phyloP scores from a whole-genome alignment of 2,113 vertebrate genomes.

The Dendrocopos noguchii region DNA sequence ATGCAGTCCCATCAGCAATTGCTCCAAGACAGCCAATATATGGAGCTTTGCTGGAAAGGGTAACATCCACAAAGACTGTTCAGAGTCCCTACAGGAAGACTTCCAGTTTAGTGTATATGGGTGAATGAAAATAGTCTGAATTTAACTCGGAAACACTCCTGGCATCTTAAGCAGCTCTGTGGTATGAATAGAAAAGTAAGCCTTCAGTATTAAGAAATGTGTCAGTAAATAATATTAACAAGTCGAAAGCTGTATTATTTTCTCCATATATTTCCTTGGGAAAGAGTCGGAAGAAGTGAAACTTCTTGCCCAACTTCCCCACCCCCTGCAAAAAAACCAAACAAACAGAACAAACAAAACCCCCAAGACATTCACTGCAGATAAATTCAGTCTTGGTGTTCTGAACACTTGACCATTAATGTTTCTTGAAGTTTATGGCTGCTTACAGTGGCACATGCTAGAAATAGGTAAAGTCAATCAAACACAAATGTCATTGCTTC shows the following conservation, averaged over 20 bases:
- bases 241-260: background rate
- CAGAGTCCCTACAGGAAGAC: background rate
- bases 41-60: background rate
- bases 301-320: too few species aligned
- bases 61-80: background rate
- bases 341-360: background rate
- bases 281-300: background rate
- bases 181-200: background rate
- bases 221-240: background rate
- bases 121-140: background rate
- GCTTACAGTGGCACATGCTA: background rate
- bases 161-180: background rate
- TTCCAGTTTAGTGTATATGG: background rate
- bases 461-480: background rate
- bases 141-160: background rate
- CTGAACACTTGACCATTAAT: background rate
- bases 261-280: background rate
- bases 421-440: background rate
- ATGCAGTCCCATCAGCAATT: background rate
- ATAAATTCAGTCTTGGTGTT: background rate
- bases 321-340: too few species aligned
- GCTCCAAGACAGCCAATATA: background rate
- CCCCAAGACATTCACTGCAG: background rate
- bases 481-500: background rate
- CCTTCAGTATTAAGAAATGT: background rate